Percentiles rank a stretch among this genome's conserved stretches.
Conservation (phyloP, 2,888 invertebrate genomes). For the Lydus trimaculatus region DNA sequence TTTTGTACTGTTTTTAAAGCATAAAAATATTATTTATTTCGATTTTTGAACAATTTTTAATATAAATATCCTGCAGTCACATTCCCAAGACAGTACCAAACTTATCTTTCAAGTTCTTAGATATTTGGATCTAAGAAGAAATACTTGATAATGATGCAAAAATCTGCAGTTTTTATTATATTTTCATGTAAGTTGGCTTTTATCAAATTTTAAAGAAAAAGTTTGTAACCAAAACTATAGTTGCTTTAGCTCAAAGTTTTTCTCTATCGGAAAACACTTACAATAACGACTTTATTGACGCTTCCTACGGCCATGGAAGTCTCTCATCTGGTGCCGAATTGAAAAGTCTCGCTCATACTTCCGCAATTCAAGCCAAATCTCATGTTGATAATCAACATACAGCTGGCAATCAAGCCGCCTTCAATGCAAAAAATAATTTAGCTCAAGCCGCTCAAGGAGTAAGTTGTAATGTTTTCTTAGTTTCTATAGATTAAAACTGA, state of each 20-base stretch:
- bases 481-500: neutral
- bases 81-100: neutral
- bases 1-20: neutral
- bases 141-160: neutral
- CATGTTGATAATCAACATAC: slow-evolving; percentile 14
- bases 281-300: neutral
- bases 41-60: neutral
- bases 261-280: slow-evolving; percentile 4
- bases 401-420: slow-evolving; percentile 13
- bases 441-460: slow-evolving; percentile 15
- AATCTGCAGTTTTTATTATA: neutral
- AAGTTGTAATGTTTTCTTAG: neutral
- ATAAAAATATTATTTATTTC: neutral
- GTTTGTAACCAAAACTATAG: slow-evolving; percentile 9
- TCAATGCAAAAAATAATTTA: slow-evolving; percentile 12
- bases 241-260: neutral
- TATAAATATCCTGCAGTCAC: neutral
- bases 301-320: neutral
- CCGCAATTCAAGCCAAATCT: slow-evolving; percentile 21
- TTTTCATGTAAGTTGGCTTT: neutral
- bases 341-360: slow-evolving; percentile 18
- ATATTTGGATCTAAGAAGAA: neutral
- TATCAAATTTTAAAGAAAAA: neutral
- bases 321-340: slow-evolving; percentile 14
- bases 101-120: neutral